These are phyloP conservation scores for Poeciliopsis infans DNA, from an alignment of 2,797 vertebrate genomes.

Conservation along the genomic window DNA sequence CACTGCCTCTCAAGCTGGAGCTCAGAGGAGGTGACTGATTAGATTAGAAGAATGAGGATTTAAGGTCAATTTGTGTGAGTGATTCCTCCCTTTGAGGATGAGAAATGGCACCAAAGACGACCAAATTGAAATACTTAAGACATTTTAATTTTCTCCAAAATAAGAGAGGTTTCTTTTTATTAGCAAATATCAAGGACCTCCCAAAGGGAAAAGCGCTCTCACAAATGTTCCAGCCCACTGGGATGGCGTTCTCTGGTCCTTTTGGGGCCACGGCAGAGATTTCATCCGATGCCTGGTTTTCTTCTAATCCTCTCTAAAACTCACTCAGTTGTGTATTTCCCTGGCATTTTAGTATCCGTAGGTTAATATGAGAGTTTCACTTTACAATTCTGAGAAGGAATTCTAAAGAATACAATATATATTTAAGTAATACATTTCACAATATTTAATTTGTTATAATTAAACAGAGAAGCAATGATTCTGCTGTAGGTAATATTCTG, in stretches of 20 bases:
- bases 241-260: conserved; percentile 47
- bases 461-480: background rate
- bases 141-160: conserved; percentile 1
- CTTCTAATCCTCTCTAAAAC: conserved; percentile 47
- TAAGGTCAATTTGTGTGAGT: conserved; percentile 17
- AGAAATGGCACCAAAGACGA: background rate
- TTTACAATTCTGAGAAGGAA: background rate
- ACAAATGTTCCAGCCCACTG: conserved; percentile 39
- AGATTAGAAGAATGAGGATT: conserved; percentile 36
- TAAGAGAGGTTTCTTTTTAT: conserved; percentile 20
- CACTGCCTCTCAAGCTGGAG: conserved; percentile 1
- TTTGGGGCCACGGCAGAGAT: conserved; percentile 60
- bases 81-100: conserved; percentile 11
- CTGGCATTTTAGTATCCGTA: background rate
- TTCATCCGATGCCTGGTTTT: conserved; percentile 63
- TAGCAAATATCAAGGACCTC: background rate
- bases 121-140: background rate
- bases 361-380: background rate
- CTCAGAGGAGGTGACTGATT: conserved; percentile 41
- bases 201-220: background rate
- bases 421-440: background rate
- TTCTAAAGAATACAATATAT: background rate
- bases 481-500: background rate
- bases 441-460: background rate
- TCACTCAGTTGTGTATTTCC: background rate